Evolutionary conservation across 1,140 invertebrate species (phyloP).

Genomic region (Halesus radiatus): DNA sequence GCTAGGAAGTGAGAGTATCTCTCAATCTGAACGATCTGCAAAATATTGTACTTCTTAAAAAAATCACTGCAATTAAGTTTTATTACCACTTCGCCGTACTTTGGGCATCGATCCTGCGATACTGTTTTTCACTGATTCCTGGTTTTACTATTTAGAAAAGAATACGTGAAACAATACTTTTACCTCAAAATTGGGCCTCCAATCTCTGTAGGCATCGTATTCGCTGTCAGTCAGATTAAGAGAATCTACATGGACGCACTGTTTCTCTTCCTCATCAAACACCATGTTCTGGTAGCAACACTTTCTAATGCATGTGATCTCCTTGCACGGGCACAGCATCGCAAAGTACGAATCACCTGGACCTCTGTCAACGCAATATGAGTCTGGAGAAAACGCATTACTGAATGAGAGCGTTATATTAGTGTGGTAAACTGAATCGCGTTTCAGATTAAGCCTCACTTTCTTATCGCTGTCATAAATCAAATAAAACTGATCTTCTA

Average conservation of each 20-base stretch:
- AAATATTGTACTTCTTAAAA: too few species aligned
- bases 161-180: too few species aligned
- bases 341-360: conserved; percentile 33
- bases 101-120: too few species aligned
- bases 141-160: too few species aligned
- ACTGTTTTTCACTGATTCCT: too few species aligned
- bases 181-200: conserved; percentile 52
- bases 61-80: too few species aligned
- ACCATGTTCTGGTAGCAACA: conserved; percentile 49
- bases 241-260: conserved; percentile 38
- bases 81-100: too few species aligned
- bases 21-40: too few species aligned
- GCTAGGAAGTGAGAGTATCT: too few species aligned
- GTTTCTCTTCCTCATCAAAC: conserved; percentile 45
- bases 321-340: conserved; percentile 47
- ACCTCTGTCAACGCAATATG: conserved; percentile 50
- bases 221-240: conserved; percentile 37
- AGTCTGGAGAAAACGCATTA: conserved; percentile 42
- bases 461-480: conserved; percentile 46
- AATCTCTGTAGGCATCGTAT: conserved; percentile 41
- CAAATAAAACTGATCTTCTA: conserved; percentile 49
- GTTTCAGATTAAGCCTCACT: conserved; percentile 45
- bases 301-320: conserved; percentile 50
- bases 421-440: conserved; percentile 45
- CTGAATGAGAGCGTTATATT: conserved; percentile 44